These are phyloP conservation scores for Reticulitermes speratus DNA, from an alignment of 1,140 invertebrate species.

Conservation along the genomic window DNA sequence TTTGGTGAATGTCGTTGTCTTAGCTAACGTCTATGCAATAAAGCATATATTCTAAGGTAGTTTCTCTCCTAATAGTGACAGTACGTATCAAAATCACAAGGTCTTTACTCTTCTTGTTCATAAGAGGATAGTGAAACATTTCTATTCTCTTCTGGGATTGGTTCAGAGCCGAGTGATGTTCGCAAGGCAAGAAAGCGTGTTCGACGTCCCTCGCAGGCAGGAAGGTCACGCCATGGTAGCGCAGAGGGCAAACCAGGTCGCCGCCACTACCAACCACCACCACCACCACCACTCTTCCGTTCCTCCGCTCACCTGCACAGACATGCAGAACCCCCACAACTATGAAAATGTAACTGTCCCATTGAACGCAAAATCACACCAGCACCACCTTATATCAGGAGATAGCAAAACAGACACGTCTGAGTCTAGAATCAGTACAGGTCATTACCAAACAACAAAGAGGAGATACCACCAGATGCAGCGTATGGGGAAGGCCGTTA, in stretches of 20 bases:
- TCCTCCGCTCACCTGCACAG: constrained; percentile 9
- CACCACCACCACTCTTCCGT: not conserved
- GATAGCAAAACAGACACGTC: not conserved
- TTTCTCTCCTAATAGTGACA: not conserved
- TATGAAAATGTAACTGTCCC: constrained; percentile 22
- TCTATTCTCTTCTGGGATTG: constrained; percentile 31
- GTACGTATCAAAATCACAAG: not conserved
- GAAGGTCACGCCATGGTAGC: constrained; percentile 46
- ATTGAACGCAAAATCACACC: not conserved
- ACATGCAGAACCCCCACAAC: not conserved
- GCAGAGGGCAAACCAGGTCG: constrained; percentile 41
- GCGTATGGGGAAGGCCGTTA: not conserved
- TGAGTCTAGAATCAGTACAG: constrained; percentile 9
- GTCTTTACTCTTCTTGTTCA: not conserved
- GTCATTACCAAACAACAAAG: not conserved
- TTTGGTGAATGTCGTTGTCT: constrained; percentile 25
- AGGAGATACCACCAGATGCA: constrained; percentile 24
- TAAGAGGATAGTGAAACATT: not conserved
- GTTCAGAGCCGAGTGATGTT: constrained; percentile 49
- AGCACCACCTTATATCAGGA: not conserved
- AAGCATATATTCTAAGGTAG: constrained; percentile 22
- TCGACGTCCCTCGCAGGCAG: constrained; percentile 48
- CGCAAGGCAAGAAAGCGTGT: constrained; percentile 47
- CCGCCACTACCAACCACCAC: constrained; percentile 28
- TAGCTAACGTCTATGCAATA: not conserved